Conservation (phyloP, 1,140 invertebrate species). For the Zophobas atratus region DNA sequence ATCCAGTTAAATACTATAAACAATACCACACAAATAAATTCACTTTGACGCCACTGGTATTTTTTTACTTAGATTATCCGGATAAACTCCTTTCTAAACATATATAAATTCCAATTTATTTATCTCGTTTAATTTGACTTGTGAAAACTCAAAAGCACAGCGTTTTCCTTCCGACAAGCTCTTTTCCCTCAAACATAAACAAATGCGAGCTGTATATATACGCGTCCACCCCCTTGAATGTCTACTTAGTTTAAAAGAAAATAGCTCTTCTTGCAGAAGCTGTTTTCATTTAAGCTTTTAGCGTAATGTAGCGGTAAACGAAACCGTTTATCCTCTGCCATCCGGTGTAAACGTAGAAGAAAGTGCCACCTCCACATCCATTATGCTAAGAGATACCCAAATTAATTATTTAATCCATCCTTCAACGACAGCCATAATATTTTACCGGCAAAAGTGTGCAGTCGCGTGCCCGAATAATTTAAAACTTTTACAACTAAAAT, state of each 20-base stretch:
- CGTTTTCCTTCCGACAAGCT: background rate
- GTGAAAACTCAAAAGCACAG: background rate
- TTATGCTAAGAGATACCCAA: slow-evolving; percentile 16
- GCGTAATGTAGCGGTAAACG: slow-evolving; percentile 37
- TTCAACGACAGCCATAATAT: slow-evolving; percentile 13
- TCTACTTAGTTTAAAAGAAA: background rate
- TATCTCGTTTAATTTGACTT: background rate
- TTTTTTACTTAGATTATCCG: too few species aligned
- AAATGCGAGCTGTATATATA: too few species aligned
- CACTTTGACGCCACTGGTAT: too few species aligned
- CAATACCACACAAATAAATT: too few species aligned
- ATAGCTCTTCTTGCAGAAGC: background rate
- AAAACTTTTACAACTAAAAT: slow-evolving; percentile 11
- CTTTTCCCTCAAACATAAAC: background rate
- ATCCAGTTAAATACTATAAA: too few species aligned
- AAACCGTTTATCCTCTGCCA: slow-evolving; percentile 17
- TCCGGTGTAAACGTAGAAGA: background rate
- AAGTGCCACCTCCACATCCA: background rate
- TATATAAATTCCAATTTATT: background rate
- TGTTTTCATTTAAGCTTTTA: slow-evolving; percentile 40
- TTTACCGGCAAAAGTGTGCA: background rate
- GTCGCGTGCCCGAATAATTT: slow-evolving; percentile 12
- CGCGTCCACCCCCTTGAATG: background rate
- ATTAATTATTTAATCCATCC: slow-evolving; percentile 29
- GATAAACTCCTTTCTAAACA: too few species aligned